Evolutionary conservation across 2,113 vertebrate genomes (phyloP).

Genomic region (Daubentonia madagascariensis): DNA sequence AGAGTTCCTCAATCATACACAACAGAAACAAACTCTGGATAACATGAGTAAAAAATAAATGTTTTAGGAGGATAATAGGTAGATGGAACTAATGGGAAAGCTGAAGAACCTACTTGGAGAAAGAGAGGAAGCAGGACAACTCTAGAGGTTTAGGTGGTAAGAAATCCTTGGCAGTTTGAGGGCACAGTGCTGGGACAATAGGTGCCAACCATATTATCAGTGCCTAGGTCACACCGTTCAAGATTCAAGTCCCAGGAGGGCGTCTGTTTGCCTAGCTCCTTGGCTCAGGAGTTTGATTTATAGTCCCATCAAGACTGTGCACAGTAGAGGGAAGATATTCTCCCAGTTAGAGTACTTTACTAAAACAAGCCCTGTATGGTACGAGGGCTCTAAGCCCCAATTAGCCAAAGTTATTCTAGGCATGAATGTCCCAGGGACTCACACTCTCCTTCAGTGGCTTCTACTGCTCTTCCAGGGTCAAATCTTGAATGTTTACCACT

Average conservation of each 20-base stretch:
- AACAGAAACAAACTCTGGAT: conserved; percentile 15
- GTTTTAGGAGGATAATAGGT: background rate
- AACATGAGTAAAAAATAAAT: background rate
- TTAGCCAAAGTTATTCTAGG: background rate
- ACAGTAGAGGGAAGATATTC: no score
- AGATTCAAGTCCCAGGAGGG: background rate
- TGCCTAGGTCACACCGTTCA: background rate
- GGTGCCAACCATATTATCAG: background rate
- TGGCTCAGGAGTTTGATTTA: background rate
- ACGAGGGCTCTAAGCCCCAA: background rate
- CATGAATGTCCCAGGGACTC: background rate
- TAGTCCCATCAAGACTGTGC: background rate
- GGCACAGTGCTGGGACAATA: background rate
- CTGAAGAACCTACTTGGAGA: background rate
- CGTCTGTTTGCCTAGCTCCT: background rate
- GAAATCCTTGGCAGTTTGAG: background rate
- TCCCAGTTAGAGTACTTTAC: background rate
- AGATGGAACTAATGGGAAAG: background rate
- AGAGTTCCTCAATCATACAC: background rate
- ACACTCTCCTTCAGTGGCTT: background rate
- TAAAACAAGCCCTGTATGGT: background rate
- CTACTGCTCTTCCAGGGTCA: background rate
- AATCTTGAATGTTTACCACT: background rate
- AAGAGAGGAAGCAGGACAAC: background rate
- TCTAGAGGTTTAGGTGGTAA: background rate